Evolutionary conservation across 2,797 vertebrate species (phyloP), one percentile per base, ranked within the genome.

Genomic region (Gymnoscopelus microlampas): DNA sequence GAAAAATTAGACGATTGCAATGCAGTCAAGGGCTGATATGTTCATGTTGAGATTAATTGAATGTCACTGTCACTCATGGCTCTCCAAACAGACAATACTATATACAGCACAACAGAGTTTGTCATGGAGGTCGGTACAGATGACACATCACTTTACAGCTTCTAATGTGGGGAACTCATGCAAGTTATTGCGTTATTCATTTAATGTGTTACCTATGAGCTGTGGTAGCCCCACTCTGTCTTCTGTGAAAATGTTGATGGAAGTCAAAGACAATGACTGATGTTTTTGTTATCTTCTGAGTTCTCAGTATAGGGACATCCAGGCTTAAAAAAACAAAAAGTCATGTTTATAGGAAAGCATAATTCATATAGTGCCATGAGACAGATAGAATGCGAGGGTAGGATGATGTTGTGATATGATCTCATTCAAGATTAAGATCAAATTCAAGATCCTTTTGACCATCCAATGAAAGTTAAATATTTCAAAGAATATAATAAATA

Each of bases 161-260:
- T 50, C 47, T 85, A 85, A 87, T 86, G 68, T 5, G 70, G 82
- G 77, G 82, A 89, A 91, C 60, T 89, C 82, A 89, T 85, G 87
- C 67, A 9, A 55, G 74, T 49, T 73, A 53, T 68, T 87, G 79
- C 84, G 91, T 91, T 87, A 92, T 92, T 91, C 44, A 91, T 91
- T 92, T 91, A 32, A 91, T 91, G 79, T 79, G 26, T 79, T 87
- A 82, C 88, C 82, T 83, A 84, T 84, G 81, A 89, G 77, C 83
- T 64, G 76, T 78, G 32, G 19, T 51, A 63, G 26, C 70, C 62
- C 84, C 53, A 66, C 76, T 76, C 57, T 56, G 71, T 59, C 35
- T 71, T 69, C 76, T 73, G 82, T 75, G 78, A 87, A 76, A 15
- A 65, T 65, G 85, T 84, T 61, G 82, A 87, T 87, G 71, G 70